Base-by-base conservation (phyloP, 1,140 invertebrate genomes). In the Drosophila navojoa region DNA sequence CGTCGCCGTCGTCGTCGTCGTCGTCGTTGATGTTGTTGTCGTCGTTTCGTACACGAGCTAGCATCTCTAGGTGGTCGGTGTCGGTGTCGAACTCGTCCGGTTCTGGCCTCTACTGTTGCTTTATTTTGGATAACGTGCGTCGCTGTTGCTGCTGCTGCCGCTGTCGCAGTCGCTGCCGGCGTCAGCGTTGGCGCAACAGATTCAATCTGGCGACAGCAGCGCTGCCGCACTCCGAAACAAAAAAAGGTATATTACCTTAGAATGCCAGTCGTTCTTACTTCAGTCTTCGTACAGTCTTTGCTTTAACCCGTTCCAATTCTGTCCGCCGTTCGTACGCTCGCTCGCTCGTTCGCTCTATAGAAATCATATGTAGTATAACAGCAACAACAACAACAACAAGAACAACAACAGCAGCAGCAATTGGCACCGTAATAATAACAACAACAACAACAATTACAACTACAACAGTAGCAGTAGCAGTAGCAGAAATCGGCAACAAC, bases 211-310 rank as follows among this genome's bases (percentile, higher is more conserved):
- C 78, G 63, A 40, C 40, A 57, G 54, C 72, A 62, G 69, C 60
- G 70, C 75, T 54, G 74, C 62, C 50, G 52, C 47, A 91, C 89
- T 91, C 90, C 90, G 90, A 91, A 91, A 91, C 79, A 89, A 90
- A 90, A 90, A 75, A 91, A 90, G 90, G 91, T 92, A 92, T 91
- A 92, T 91, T 92, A 92, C 91, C 91, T 92, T 90, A 86, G 90
- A 91, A 92, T 91, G 79, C 76, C 87, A 91, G 81, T 81, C 81
- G 91, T 91, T 92, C 87, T 92, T 91, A 92, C 90, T 92, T 92
- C 91, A 92, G 91, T 92, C 91, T 92, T 92, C 91, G 91, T 92
- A 92, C 91, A 92, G 91, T 92, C 91, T 92, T 92, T 91, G 91
- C 91, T 92, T 92, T 92, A 92, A 92, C 91, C 91, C 91, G 91